Conservation (phyloP, 2,888 invertebrate genomes). For the Bombylius discolor region DNA sequence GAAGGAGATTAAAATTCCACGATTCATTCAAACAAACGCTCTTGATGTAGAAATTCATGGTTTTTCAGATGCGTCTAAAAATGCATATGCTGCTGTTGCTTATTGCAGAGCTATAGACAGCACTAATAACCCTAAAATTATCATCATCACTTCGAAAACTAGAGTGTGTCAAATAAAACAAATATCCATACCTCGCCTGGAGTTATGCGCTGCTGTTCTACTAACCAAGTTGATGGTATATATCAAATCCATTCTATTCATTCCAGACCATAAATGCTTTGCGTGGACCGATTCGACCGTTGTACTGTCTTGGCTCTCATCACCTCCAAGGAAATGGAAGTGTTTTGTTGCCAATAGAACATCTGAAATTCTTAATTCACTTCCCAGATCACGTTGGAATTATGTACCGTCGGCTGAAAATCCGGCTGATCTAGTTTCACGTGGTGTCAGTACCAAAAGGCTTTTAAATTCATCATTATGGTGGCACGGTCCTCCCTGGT, state of each 20-base stretch:
- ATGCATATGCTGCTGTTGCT: background rate
- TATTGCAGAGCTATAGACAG: background rate
- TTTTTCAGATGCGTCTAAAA: background rate
- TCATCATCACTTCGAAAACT: conserved; percentile 8
- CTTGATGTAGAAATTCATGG: background rate
- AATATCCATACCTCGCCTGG: conserved; percentile 10
- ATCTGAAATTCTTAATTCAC: conserved; percentile 11
- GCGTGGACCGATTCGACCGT: conserved; percentile 14
- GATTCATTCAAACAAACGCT: too few species aligned
- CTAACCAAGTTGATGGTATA: conserved; percentile 2
- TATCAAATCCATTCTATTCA: background rate
- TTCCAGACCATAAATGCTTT: conserved; percentile 2
- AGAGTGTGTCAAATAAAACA: conserved; percentile 11
- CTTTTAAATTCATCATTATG: conserved; percentile 5
- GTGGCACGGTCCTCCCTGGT: conserved; percentile 14
- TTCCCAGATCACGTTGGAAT: conserved; percentile 9
- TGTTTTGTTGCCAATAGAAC: conserved; percentile 18
- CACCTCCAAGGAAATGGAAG: conserved; percentile 15
- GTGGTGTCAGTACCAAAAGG: conserved; percentile 11
- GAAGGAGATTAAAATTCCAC: too few species aligned
- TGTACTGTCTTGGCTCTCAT: conserved; percentile 16
- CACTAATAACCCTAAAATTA: background rate
- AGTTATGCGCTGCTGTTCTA: conserved; percentile 12
- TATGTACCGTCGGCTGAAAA: conserved; percentile 15
- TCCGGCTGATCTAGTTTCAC: conserved; percentile 17